phyloP scores from a whole-genome alignment of 2,113 vertebrate genomes.

The Sceloporus undulatus region DNA sequence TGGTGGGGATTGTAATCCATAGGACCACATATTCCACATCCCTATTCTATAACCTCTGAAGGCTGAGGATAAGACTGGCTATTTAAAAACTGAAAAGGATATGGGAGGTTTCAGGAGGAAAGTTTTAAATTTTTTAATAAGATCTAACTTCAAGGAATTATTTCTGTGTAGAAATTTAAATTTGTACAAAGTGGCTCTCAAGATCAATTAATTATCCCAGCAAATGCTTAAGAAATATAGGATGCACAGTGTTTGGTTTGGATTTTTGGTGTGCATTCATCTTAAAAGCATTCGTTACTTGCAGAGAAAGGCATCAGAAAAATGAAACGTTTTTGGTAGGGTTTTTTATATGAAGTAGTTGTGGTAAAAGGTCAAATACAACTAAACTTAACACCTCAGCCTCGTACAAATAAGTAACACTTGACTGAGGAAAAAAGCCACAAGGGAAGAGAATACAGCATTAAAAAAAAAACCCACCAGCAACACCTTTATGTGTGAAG shows the following conservation, averaged over 20 bases:
- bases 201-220: neutral
- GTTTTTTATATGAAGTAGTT: slow-evolving; percentile 69
- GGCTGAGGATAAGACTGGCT: neutral
- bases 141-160: slow-evolving; percentile 1
- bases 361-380: slow-evolving; percentile 82
- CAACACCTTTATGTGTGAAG: slow-evolving; percentile 87
- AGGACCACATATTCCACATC: neutral
- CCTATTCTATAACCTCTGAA: neutral
- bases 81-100: neutral
- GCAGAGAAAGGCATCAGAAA: slow-evolving; percentile 53
- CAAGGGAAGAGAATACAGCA: slow-evolving; percentile 83
- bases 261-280: slow-evolving; percentile 25
- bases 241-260: neutral
- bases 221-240: slow-evolving; percentile 41
- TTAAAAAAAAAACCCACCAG: slow-evolving; percentile 81
- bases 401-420: slow-evolving; percentile 82
- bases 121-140: neutral
- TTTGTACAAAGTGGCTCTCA: neutral
- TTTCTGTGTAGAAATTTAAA: neutral
- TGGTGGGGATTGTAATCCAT: too few species aligned
- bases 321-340: slow-evolving; percentile 31
- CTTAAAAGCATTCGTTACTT: slow-evolving; percentile 14
- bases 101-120: too few species aligned
- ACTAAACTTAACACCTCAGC: slow-evolving; percentile 85
- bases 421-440: slow-evolving; percentile 84